Conservation (phyloP, 2,797 vertebrate genomes). For the Avahi laniger region DNA sequence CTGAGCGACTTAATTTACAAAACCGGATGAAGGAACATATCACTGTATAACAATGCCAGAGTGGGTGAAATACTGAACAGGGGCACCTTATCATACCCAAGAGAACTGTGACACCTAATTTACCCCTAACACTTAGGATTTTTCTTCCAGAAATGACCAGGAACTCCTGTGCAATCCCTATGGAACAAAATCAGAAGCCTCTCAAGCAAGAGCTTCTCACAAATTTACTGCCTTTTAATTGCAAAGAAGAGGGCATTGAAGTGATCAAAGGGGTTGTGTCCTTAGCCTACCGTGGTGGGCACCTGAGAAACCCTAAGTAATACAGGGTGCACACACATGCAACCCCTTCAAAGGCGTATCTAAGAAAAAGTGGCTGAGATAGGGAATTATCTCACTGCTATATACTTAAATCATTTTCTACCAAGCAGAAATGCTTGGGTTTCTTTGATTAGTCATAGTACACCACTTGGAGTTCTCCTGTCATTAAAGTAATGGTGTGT, state of each 20-base stretch:
- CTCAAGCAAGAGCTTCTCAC: neutral
- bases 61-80: neutral
- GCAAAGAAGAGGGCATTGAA: neutral
- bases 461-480: neutral
- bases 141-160: neutral
- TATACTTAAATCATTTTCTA: neutral
- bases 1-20: neutral
- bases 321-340: accelerated
- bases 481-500: neutral
- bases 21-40: neutral
- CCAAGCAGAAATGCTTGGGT: neutral
- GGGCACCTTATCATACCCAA: neutral
- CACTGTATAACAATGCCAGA: neutral
- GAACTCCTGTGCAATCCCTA: neutral
- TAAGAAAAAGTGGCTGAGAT: neutral
- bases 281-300: neutral
- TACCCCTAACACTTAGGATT: neutral
- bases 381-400: neutral
- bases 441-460: neutral
- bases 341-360: neutral
- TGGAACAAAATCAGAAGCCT: neutral
- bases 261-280: neutral
- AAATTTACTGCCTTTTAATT: neutral
- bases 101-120: neutral
- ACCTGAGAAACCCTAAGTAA: neutral